Evolutionary conservation across 35 echinoderm and acorn worm species (phyloP), one percentile per base, ranked within the genome.

Genomic region (Patiria miniata): DNA sequence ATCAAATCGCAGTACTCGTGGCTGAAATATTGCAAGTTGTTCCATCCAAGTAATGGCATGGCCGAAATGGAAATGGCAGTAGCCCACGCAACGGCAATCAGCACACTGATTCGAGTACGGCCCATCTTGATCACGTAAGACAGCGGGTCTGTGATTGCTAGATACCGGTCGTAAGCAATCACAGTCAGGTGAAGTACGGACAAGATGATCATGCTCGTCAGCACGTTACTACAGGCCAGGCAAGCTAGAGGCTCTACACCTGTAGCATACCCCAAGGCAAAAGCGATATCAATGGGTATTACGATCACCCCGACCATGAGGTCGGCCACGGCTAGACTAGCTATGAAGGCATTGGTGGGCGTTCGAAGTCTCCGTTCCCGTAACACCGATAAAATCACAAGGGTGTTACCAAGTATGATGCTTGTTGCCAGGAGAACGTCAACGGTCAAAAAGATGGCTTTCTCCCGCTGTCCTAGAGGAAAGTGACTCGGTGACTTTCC

Each of bases 151-250:
- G 47, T 87, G 23, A 87, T 92, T 8, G 90, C 90, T 0, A 87
- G 65, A 78, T 82, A 92, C 14, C 90, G 32, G 55, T 92, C 90
- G 30, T 81, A 92, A 14, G 90, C 90, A 22, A 92, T 87, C 4
- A 81, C 78, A 10, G 78, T 58, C 36, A 92, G 79, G 44, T 92
- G 90, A 29, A 92, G 50, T 39, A 81, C 37, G 21, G 84, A 60
- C 15, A 81, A 53, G 2, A 51, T 52, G 8, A 79, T 56, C 84
- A 92, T 87, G 10, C 47, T 78, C 2, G 29, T 68, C 14, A 85
- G 51, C 33, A 91, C 14, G 52, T 69, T 58, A 78, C 68, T 86
- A 18, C 78, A 2, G 1, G 83, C 79, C 21, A 91, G 52, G 81
- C 89, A 91, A 9, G 88, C 65, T n/a, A 44, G 53, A 0, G 65